Base-by-base conservation (phyloP, 2,888 invertebrate genomes). In the Lypha dubia region DNA sequence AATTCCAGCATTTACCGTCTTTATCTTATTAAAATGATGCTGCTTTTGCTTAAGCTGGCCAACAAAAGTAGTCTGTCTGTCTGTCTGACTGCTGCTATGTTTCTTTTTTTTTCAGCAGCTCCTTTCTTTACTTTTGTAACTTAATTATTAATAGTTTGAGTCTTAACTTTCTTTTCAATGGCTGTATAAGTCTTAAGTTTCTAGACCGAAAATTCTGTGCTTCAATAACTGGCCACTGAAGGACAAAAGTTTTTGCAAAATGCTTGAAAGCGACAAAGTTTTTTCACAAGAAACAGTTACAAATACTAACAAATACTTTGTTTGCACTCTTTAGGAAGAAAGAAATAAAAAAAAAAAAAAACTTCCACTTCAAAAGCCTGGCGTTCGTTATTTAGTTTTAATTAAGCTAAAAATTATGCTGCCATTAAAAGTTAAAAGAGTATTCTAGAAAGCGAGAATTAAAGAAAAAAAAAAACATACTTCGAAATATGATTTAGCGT, bases 191-290 rank as follows among this genome's bases (percentile, higher is more conserved):
- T 11, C 41, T 56, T 17, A 79, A 71, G 46, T 71, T 63, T 71
- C 35, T 53, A 79, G 70, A 79, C 71, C 28, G 24, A 53, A 63
- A 79, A 70, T 32, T 32, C 22, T 15, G 20, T 70, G 44, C 70
- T 53, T 51, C 60, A 60, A 70, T 53, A 41, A 70, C 38, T 60
- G 13, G 51, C 53, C 68, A 3, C 38, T 49, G 17, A 41, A 70
- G 44, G 9, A 28, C 38, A 32, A 58, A 60, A 67, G 17, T 76
- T 76, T 28, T 58, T 65, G 28, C 11, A 11, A 38, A 46, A 24
- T 28, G 22, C 9, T 68, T 9, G 41, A 4, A 41, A 20, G 35
- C 22, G 6, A 44, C 15, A 9, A 58, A 49, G 6, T 65, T 75
- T 56, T 75, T 56, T 35, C 4, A 4, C n/a, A 65, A 56, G 28